Evolutionary conservation across 2,888 invertebrate genomes (phyloP), one percentile per base, ranked within the genome.

Genomic region (Tanypteryx hageni): DNA sequence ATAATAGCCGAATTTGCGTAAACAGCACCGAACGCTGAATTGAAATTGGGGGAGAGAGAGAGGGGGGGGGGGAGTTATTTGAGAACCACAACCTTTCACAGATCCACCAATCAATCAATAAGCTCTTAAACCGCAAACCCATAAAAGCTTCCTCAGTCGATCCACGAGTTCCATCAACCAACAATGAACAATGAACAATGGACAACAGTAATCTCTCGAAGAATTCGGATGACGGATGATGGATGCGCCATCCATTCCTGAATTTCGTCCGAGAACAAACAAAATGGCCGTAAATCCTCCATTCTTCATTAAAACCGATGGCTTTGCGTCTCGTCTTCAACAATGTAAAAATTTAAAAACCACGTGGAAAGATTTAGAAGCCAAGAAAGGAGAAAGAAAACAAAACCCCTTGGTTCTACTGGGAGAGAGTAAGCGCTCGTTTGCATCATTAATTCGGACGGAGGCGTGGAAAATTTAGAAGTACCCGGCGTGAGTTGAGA

Each of bases 141-240:
- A 76, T 76, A 76, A 76, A 76, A 76, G 76, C 76, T 76, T 76
- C 76, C 27, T 27, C 76, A 76, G 27, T 14, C 76, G 76, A 76
- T 76, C 27, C 76, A 44, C 44, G 44, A 44, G 44, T 44, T 5
- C 44, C 44, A 44, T 44, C 44, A 44, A 44, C 44, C 44, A 44
- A 44, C 44, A 44, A 44, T 44, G 44, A n/a, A n/a, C n/a, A n/a
- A n/a, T n/a, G 27, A 76, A 76, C 76, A 76, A 76, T 76, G 76
- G 27, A 76, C 76, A 22, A 27, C 27, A 1, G 11, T 22, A 76
- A 14, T 27, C 27, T 27, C 11, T 27, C 27, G 76, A 76, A 27
- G 76, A 76, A 76, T 76, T 76, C 76, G 11, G 27, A 22, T 76
- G 76, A 27, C 76, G 76, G 22, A 76, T 76, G 76, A 76, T 27